Base-by-base conservation (phyloP, 2,888 invertebrate species). In the Heterodera filipjevi region DNA sequence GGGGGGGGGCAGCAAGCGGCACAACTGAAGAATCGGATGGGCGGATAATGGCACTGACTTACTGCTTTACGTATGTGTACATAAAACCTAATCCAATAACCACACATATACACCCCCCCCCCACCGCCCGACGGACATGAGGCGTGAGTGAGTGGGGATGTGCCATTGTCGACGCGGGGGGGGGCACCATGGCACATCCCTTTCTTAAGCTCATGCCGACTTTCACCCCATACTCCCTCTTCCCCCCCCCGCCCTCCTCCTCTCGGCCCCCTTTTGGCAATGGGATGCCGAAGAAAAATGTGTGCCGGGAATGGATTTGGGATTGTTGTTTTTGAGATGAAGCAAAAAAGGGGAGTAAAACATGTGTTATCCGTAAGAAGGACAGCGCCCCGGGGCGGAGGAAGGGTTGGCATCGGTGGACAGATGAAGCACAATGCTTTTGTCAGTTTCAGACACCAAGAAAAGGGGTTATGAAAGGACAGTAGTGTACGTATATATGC, bases 81-180 rank as follows among this genome's bases (percentile, higher is more conserved):
- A 19, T 59, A n/a, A 59, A 59, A 59, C 59, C 59, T 59, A 59
- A 59, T 59, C 59, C 59, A 59, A 59, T 59, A 59, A 59, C 59
- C 39, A 39, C 39, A 10, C 39, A 39, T 12, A 39, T 10, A 39
- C 39, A 39, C 39, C 6, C 6, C n/a, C n/a, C n/a, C n/a, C n/a
- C n/a, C n/a, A n/a, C n/a, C n/a, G n/a, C n/a, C n/a, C n/a, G n/a
- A n/a, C n/a, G n/a, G n/a, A n/a, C n/a, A n/a, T n/a, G n/a, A n/a
- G n/a, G n/a, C n/a, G n/a, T n/a, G n/a, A n/a, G n/a, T n/a, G n/a
- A n/a, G n/a, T n/a, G n/a, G n/a, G n/a, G n/a, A 6, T 39, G 39
- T 39, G 39, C 39, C 39, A n/a, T n/a, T n/a, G 39, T 39, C 39
- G 39, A 39, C 12, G 39, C n/a, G n/a, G 27, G n/a, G 27, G n/a